These are phyloP conservation scores for Oligia strigilis DNA, from an alignment of 2,888 invertebrate genomes.

Conservation along the genomic window DNA sequence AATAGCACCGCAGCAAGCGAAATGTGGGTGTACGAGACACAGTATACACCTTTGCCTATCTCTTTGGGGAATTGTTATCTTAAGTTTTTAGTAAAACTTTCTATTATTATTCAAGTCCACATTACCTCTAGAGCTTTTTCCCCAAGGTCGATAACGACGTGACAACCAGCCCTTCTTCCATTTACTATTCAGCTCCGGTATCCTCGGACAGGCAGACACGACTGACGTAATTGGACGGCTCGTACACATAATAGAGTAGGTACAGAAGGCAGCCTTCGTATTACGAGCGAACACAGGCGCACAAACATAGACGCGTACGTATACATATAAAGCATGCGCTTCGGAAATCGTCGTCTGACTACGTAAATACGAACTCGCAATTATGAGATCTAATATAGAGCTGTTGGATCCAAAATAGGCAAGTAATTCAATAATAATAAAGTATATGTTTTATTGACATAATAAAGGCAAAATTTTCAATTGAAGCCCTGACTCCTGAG, in stretches of 20 bases:
- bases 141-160: constrained; percentile 51
- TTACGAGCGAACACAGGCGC: background rate
- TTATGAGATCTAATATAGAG: background rate
- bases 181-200: constrained; percentile 53
- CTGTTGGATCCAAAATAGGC: background rate
- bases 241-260: background rate
- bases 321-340: background rate
- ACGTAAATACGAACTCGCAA: background rate
- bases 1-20: too few species aligned
- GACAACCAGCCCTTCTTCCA: constrained; percentile 29
- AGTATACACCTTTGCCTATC: background rate
- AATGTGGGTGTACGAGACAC: too few species aligned
- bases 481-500: too few species aligned
- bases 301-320: background rate
- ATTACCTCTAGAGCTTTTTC: constrained; percentile 14
- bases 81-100: background rate
- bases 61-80: background rate
- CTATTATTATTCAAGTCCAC: background rate
- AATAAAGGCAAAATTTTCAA: too few species aligned
- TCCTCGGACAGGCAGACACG: constrained; percentile 44
- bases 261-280: constrained; percentile 2
- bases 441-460: too few species aligned
- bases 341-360: background rate
- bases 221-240: constrained; percentile 53
- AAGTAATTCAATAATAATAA: too few species aligned